Base-by-base conservation (phyloP, 2,888 invertebrate genomes). In the Xestia ashworthii region DNA sequence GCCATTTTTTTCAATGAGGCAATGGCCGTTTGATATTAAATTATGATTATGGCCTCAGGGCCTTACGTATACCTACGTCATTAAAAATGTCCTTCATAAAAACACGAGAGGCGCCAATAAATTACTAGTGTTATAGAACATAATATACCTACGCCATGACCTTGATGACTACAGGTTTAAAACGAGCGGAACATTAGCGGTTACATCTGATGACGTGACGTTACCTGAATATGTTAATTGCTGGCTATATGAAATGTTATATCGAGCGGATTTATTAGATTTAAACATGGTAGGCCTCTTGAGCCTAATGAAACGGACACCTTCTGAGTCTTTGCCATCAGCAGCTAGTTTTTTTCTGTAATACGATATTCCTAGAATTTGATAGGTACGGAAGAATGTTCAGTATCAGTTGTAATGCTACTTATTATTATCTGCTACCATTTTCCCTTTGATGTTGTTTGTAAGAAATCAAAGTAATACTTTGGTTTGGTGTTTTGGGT, bases 81-180 rank as follows among this genome's bases (percentile, higher is more conserved):
- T 72, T 86, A 53, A 83, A 69, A 55, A 72, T 83, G 76, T 84
- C 79, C 86, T 80, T 25, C 0, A 86, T 83, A 84, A 80, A 80
- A 86, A 83, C 64, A 11, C 44, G 65, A 80, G 74, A 80, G 84
- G 84, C 87, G 84, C 84, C 87, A 67, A 80, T 83, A 86, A 69
- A 76, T 60, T 14, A 55, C 32, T 80, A 48, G 73, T 66, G 64
- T 80, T 80, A 69, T 70, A 78, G 70, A 70, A 76, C 71, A 76
- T 71, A 73, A 41, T 69, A 80, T 76, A 53, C 86, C 84, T 84
- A 84, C 83, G 86, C 66, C 1, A 67, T 73, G 62, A 80, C 87
- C 84, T 84, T 84, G 84, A 86, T 83, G 87, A 86, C 84, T 70
- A 77, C 87, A 58, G 62, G 76, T 83, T 86, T 75, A 3, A 50